Percentiles rank a stretch among this genome's conserved stretches.
Evolutionary conservation across 1,140 invertebrate genomes (phyloP).

Genomic region (Drosophila mojavensis): DNA sequence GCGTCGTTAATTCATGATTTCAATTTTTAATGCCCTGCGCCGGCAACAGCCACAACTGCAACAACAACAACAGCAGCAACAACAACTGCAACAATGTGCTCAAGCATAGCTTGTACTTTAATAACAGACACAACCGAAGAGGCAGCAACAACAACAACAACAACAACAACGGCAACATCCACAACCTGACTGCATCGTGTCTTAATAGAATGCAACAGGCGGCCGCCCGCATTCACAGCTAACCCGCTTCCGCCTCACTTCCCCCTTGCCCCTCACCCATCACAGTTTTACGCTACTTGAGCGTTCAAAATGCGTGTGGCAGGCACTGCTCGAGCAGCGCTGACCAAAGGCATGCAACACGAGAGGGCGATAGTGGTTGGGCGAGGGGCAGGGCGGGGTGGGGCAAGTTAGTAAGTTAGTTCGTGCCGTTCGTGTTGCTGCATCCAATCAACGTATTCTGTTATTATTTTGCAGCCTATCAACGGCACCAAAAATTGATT

Average conservation of each 20-base stretch:
- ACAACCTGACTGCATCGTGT: slow-evolving; percentile 63
- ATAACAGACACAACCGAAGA: slow-evolving; percentile 58
- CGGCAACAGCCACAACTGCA: slow-evolving; percentile 61
- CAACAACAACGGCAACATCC: slow-evolving; percentile 9
- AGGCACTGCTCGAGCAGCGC: slow-evolving; percentile 41
- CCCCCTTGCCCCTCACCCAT: background rate
- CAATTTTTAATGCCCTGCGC: slow-evolving; percentile 79
- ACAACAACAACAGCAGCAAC: slow-evolving; percentile 62
- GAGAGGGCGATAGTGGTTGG: background rate
- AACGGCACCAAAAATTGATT: slow-evolving; percentile 60
- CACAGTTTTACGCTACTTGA: slow-evolving; percentile 59
- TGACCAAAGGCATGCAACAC: slow-evolving; percentile 10
- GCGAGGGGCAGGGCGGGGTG: background rate
- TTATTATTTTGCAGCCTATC: slow-evolving; percentile 72
- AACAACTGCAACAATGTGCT: slow-evolving; percentile 52
- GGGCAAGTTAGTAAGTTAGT: slow-evolving; percentile 22
- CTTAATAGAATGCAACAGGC: slow-evolving; percentile 65
- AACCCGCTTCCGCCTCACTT: background rate
- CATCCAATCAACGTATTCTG: slow-evolving; percentile 62
- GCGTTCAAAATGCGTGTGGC: slow-evolving; percentile 70
- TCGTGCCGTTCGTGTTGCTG: slow-evolving; percentile 56
- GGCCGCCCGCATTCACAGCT: slow-evolving; percentile 67
- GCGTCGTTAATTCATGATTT: slow-evolving; percentile 82
- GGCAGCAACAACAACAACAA: slow-evolving; percentile 20
- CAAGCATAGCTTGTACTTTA: slow-evolving; percentile 72